Conservation (phyloP, 2,113 vertebrate species). For the Nettapus auritus region DNA sequence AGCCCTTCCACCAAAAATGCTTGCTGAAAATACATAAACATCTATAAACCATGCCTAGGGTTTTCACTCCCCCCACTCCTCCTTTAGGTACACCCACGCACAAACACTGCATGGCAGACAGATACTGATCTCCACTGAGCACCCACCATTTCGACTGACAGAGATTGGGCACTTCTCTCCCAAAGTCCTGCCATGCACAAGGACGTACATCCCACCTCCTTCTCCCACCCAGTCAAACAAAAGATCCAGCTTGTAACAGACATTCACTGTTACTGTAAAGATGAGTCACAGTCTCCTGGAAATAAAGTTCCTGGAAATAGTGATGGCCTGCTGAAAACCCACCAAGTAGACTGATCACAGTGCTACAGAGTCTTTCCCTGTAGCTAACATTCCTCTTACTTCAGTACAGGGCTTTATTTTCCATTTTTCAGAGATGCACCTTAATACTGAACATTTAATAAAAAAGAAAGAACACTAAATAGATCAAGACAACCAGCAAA, state of each 20-base stretch:
- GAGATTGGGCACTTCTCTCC: background rate
- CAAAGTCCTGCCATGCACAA: background rate
- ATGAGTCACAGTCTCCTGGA: background rate
- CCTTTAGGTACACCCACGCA: background rate
- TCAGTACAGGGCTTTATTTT: background rate
- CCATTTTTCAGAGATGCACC: background rate
- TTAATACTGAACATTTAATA: background rate
- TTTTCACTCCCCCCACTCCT: rapidly evolving
- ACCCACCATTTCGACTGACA: background rate
- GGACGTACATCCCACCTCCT: background rate
- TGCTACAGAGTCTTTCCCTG: background rate
- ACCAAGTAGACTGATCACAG: background rate
- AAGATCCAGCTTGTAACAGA: background rate
- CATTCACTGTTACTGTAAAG: background rate
- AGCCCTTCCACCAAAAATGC: no score
- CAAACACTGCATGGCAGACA: background rate
- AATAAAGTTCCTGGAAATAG: background rate
- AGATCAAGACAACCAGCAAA: background rate
- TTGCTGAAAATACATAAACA: background rate
- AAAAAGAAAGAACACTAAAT: background rate
- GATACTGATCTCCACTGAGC: background rate
- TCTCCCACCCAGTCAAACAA: background rate
- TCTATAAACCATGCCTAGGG: background rate
- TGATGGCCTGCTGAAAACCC: background rate
- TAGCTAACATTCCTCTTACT: background rate